These are phyloP conservation scores for Tinea semifulvella DNA, from an alignment of 2,888 invertebrate species.

Conservation along the genomic window DNA sequence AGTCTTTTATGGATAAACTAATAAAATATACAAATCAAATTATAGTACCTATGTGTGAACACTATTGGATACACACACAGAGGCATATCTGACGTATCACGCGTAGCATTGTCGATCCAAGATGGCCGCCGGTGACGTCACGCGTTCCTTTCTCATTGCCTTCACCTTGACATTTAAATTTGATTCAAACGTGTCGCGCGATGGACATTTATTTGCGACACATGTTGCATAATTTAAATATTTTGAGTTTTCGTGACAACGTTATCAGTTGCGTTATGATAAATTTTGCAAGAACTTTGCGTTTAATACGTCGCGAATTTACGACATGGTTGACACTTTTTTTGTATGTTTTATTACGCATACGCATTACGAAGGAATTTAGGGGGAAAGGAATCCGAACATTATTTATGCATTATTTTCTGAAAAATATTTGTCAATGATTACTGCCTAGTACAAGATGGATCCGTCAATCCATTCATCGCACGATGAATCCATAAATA, in stretches of 20 bases:
- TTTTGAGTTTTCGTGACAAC: neutral
- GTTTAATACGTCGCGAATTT: neutral
- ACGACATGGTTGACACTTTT: neutral
- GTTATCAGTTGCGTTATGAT: neutral
- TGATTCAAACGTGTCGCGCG: conserved; percentile 49
- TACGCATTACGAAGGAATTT: too few relatives aligned
- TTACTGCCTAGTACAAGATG: too few relatives aligned
- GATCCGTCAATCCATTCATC: too few relatives aligned
- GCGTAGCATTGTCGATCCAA: conserved; percentile 22
- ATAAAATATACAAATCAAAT: too few relatives aligned
- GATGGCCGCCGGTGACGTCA: conserved; percentile 53
- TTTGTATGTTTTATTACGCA: too few relatives aligned
- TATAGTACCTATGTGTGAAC: too few relatives aligned
- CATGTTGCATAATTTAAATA: conserved; percentile 9
- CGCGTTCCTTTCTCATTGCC: conserved; percentile 55
- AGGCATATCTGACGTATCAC: conserved; percentile 24
- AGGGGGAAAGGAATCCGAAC: too few relatives aligned
- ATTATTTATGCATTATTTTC: too few relatives aligned
- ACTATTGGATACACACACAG: conserved; percentile 25
- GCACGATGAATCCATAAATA: too few relatives aligned
- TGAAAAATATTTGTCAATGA: too few relatives aligned
- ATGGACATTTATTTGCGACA: conserved; percentile 24
- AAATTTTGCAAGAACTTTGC: neutral
- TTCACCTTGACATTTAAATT: conserved; percentile 61
- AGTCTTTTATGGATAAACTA: too few relatives aligned